Evolutionary conservation across 2,113 vertebrate genomes (phyloP), one percentile per base, ranked within the genome.

Genomic region (Erythrocercus mccallii): DNA sequence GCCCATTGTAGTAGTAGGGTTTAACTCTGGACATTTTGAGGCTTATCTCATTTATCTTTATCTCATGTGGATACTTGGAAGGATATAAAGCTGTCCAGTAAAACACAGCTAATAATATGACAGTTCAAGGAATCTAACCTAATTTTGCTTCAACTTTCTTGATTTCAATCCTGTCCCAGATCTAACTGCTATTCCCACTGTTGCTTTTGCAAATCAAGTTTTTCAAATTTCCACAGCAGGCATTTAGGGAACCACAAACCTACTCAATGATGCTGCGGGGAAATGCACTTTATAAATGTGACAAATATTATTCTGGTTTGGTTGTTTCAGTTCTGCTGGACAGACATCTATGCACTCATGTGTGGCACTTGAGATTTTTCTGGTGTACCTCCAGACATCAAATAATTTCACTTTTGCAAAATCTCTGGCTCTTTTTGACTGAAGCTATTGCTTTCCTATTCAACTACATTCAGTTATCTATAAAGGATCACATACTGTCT

Each of bases 291-390:
- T 60, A 73, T 70, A 84, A 91, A 85, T 81, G 89, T 53, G 92
- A 92, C 47, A 91, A 94, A 71, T 37, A 79, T 86, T 50, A 90
- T 91, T 95, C 74, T 93, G 72, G 77, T 86, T 94, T 90, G 74
- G 25, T 70, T 96, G 73, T 80, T 96, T 85, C 95, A 60, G 16
- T 93, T 83, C 56, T 96, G 58, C 58, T 51, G 22, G 45, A 91
- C 86, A 78, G 51, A 86, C 45, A 45, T 50, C 56, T 81, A 12
- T 2, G 7, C 38, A 74, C 13, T 42, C 64, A 73, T 2, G 2
- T 7, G 60, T 10, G 27, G 30, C 4, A 4, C 22, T 81, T 81
- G 12, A 42, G 8, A 86, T 62, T 57, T 77, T 65, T 81, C 60
- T 57, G 13, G 9, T 65, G 20, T 44, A 88, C 18, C 19, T 86